A percentile compares a stretch with the other conserved stretches of the same genome.
phyloP scores from a whole-genome alignment of 2,113 vertebrate species.

The rat (Rattus norvegicus) region GRCr8 NC_086035.1:59948501-59949000 shows the following conservation, averaged over 20 bases:
- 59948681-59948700: background rate
- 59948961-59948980: background rate
- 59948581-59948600: background rate
- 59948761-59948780: background rate
- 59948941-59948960: too few relatives aligned
- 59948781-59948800: background rate
- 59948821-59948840: background rate
- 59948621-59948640: slow-evolving; percentile 7
- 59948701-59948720: background rate
- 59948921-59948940: too few relatives aligned
- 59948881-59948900: background rate
- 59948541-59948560: background rate
- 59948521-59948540: background rate
- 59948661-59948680: background rate
- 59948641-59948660: background rate
- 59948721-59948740: background rate
- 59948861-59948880: background rate
- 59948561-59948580: background rate
- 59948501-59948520: background rate
- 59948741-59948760: background rate
- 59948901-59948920: too few relatives aligned
- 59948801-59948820: background rate
- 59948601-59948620: background rate
- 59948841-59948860: background rate
- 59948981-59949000: background rate